phyloP scores from a whole-genome alignment of 2,113 vertebrate genomes.

The Nipponia nippon region DNA sequence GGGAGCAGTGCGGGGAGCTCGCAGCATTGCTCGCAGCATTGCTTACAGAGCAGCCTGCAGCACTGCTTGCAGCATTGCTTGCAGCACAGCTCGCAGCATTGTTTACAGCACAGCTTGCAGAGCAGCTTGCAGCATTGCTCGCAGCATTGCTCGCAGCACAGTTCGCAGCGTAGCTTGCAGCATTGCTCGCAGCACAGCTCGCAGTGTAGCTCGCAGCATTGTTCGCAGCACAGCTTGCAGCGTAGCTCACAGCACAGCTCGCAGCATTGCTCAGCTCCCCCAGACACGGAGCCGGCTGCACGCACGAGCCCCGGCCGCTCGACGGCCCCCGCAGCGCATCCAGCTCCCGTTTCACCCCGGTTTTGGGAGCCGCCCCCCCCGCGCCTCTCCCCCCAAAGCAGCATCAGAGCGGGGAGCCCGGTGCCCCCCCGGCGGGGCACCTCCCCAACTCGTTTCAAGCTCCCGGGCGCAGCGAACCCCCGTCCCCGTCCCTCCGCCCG shows the following conservation, averaged over 20 bases:
- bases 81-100: too few species aligned
- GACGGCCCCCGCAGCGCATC: background rate
- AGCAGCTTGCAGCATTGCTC: background rate
- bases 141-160: accelerated
- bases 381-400: background rate
- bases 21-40: background rate
- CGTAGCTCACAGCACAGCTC: accelerated
- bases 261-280: background rate
- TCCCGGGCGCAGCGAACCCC: background rate
- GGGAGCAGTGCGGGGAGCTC: background rate
- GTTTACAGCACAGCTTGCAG: background rate
- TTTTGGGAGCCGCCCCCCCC: background rate
- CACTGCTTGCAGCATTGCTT: background rate
- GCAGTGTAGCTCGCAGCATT: accelerated
- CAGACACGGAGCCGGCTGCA: background rate
- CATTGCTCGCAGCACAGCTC: accelerated
- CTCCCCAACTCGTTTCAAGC: background rate
- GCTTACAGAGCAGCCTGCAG: accelerated
- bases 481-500: background rate
- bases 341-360: background rate
- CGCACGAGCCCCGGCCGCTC: background rate
- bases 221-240: accelerated
- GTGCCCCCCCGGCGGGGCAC: background rate
- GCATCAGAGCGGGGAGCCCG: background rate
- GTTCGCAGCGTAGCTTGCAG: accelerated